phyloP scores from a whole-genome alignment of 1,140 invertebrate genomes.

The Harlomillsia oculata region DNA sequence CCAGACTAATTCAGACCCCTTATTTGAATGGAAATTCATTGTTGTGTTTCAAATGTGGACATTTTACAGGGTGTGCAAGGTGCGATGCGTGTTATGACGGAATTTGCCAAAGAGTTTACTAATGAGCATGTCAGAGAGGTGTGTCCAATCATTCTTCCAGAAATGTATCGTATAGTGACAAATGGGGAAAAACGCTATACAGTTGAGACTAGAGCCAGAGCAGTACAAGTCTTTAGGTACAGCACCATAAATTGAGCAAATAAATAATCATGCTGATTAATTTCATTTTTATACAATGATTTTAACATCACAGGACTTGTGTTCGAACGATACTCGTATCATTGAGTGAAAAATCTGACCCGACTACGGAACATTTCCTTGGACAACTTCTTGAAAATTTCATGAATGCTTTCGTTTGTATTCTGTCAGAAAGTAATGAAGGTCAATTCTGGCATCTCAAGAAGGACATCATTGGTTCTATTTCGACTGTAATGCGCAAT shows the following conservation, averaged over 20 bases:
- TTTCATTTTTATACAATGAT: too few species aligned
- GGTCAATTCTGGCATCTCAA: conserved; percentile 52
- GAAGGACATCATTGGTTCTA: conserved; percentile 59
- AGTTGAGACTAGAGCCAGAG: conserved; percentile 52
- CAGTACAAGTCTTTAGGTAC: conserved; percentile 54
- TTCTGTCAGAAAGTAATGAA: conserved; percentile 49
- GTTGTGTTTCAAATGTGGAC: conserved; percentile 6
- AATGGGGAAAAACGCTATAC: conserved; percentile 52
- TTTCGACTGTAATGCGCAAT: conserved; percentile 54
- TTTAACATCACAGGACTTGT: conserved; percentile 43
- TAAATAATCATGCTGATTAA: too few species aligned
- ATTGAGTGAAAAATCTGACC: too few species aligned
- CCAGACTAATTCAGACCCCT: too few species aligned
- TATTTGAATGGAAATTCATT: not conserved
- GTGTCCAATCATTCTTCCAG: conserved; percentile 62
- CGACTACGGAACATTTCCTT: too few species aligned
- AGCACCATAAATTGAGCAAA: too few species aligned
- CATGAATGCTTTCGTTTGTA: conserved; percentile 57
- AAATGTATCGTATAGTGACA: conserved; percentile 64
- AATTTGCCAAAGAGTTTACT: conserved; percentile 59
- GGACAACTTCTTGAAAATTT: too few species aligned
- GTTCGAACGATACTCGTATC: conserved; percentile 50
- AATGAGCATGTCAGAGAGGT: conserved; percentile 61
- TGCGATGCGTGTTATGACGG: conserved; percentile 64
- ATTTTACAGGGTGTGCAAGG: conserved; percentile 54